These are phyloP conservation scores for Glomeris maerens DNA, from an alignment of 1,140 invertebrate genomes.

Conservation along the genomic window DNA sequence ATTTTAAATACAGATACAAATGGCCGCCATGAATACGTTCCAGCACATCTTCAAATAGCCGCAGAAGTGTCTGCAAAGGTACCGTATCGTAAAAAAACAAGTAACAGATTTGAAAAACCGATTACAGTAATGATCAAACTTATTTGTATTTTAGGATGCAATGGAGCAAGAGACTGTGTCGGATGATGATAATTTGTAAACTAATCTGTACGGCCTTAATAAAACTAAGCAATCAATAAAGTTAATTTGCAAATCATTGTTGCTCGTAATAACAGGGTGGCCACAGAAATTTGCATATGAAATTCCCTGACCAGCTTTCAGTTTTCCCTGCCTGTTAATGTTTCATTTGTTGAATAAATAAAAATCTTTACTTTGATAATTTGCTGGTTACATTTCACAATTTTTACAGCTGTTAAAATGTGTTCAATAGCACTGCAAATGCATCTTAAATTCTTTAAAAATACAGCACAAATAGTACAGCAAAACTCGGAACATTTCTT, in stretches of 20 bases:
- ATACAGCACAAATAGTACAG: no score
- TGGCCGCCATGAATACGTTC: conserved; percentile 21
- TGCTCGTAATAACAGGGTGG: neutral
- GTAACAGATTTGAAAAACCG: neutral
- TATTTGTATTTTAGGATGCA: conserved; percentile 38
- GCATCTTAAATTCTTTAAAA: no score
- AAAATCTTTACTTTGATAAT: no score
- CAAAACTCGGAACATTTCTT: no score
- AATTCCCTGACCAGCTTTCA: no score
- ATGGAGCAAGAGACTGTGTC: conserved; percentile 70
- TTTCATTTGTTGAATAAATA: no score
- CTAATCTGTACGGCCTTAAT: neutral
- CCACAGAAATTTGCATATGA: neutral
- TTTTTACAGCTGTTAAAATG: no score
- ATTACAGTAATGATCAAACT: no score
- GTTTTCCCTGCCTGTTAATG: no score
- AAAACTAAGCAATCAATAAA: neutral
- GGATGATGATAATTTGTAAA: conserved; percentile 50
- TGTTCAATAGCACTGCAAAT: no score
- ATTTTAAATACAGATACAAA: conserved; percentile 16
- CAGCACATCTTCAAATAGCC: conserved; percentile 33
- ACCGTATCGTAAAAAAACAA: neutral
- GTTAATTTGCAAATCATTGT: neutral
- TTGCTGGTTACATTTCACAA: no score
- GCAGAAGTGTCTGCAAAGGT: conserved; percentile 63